Evolutionary conservation across 2,113 vertebrate species (phyloP).

Genomic region (Pterocles orientalis): DNA sequence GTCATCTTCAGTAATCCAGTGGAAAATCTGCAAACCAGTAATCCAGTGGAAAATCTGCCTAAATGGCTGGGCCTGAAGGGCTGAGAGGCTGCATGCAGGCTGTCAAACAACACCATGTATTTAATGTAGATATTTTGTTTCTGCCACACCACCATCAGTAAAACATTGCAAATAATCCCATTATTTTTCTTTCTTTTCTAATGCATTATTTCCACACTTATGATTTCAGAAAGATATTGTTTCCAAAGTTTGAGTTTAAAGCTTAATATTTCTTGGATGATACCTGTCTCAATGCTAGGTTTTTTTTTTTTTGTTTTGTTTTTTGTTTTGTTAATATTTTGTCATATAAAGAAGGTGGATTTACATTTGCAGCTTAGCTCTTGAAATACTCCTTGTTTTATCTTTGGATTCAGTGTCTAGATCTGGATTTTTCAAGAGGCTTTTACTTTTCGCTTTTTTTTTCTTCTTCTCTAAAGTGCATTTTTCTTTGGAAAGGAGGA

Average conservation of each 20-base stretch:
- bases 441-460: neutral
- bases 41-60: constrained; percentile 23
- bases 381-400: neutral
- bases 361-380: neutral
- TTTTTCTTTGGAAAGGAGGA: neutral
- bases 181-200: constrained; percentile 34
- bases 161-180: constrained; percentile 42
- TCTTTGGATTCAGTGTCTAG: neutral
- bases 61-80: neutral
- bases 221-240: constrained; percentile 26
- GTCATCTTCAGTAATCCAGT: constrained; percentile 9
- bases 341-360: neutral
- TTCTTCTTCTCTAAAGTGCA: neutral
- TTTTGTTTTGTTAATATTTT: neutral
- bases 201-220: constrained; percentile 9
- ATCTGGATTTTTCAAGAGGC: neutral
- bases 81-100: neutral
- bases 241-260: constrained; percentile 50
- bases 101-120: neutral
- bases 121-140: constrained; percentile 33
- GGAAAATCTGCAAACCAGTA: constrained; percentile 36
- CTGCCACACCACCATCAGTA: neutral
- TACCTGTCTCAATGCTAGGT: neutral
- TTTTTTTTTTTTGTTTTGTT: neutral
- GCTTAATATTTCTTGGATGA: neutral